Base-by-base conservation (phyloP, 2,113 vertebrate species). In the Rhinoderma darwinii region DNA sequence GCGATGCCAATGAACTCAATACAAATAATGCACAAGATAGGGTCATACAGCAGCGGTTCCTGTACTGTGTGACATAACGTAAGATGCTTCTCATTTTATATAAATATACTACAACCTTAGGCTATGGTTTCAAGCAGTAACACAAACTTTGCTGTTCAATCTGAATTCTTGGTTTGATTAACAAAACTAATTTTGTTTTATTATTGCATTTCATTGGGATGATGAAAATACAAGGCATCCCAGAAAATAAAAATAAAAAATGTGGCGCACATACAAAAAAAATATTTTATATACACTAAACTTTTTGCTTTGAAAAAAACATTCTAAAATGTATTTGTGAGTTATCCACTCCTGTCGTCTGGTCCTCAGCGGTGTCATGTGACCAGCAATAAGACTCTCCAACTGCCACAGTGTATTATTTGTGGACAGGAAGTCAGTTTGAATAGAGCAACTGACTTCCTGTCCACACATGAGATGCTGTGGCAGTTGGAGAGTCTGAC, bases 61-160 rank as follows among this genome's bases (percentile, higher is more conserved):
- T 82, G 56, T 82, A n/a, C 39, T 82, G 37, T 59, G 51, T 59
- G 8, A 4, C 11, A 35, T 5, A 82, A 82, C 9, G 9, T 10
- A 18, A 30, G 25, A 82, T 44, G 79, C 79, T 41, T 63, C 63
- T 63, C 18, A 20, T 80, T n/a, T 59, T 39, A 79, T 47, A 78
- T 39, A n/a, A 37, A 43, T 43, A 37, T 43, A 30, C 30, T 72
- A 32, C 6, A 18, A 76, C 74, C n/a, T 22, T 17, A 76, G 43
- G 41, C 54, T 43, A 27, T 8, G 14, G 35, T 76, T 25, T 80
- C 1, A n/a, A 59, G 35, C 51, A 41, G 50, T 59, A 32, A 39
- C 18, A 35, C 47, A 56, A 79, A 35, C 30, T 39, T 12, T 30
- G 37, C 9, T 35, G 18, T 25, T 18, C 30, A 37, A 8, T 22